Evolutionary conservation across 2,888 invertebrate genomes (phyloP).

Genomic region (Nephrotoma flavescens): DNA sequence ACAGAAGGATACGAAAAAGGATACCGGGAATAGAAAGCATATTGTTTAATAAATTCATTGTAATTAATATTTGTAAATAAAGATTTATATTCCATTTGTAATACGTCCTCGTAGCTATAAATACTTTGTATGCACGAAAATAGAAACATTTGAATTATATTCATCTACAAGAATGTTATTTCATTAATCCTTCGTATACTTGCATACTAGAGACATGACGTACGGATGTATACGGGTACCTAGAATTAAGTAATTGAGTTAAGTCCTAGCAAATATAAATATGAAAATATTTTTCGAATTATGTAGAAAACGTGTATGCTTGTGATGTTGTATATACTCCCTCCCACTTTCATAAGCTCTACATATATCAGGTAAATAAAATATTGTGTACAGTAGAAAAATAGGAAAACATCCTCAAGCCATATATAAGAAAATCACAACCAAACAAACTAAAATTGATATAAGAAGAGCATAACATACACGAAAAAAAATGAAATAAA

Average conservation of each 20-base stretch:
- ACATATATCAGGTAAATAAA: neutral
- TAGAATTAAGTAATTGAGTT: neutral
- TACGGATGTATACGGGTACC: neutral
- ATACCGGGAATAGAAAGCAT: neutral
- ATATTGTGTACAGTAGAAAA: neutral
- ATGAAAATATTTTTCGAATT: neutral
- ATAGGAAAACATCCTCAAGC: neutral
- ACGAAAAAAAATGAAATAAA: neutral
- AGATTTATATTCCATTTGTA: neutral
- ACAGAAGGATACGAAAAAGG: neutral
- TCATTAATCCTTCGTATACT: neutral
- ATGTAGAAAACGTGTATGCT: neutral
- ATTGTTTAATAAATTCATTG: neutral
- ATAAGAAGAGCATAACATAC: neutral
- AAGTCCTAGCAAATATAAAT: neutral
- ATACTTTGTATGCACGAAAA: neutral
- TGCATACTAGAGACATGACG: neutral
- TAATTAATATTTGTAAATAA: neutral
- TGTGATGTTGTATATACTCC: neutral
- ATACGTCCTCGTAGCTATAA: neutral
- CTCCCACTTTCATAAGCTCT: neutral
- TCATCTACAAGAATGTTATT: neutral
- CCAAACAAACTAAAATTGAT: neutral
- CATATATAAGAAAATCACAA: neutral
- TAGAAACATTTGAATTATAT: neutral